Percentiles rank a stretch among this genome's conserved stretches.
Evolutionary conservation across 2,797 vertebrate genomes (phyloP).

Genomic region (Galago senegalensis): DNA sequence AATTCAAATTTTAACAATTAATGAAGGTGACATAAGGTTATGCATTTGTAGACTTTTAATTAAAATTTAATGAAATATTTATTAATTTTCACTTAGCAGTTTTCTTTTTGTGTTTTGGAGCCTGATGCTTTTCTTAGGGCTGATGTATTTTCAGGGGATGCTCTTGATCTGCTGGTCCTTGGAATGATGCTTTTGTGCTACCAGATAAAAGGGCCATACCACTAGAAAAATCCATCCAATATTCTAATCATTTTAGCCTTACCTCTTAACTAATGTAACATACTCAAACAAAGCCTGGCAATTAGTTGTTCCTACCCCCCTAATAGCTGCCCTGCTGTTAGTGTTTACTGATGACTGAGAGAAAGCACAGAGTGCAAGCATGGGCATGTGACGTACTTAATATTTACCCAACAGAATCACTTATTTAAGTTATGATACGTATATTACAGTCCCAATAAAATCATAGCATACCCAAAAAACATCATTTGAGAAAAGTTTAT

Average conservation of each 20-base stretch:
- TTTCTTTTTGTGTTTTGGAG: constrained; percentile 46
- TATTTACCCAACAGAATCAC: background rate
- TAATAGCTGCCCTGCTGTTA: background rate
- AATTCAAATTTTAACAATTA: constrained; percentile 73
- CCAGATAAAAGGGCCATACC: background rate
- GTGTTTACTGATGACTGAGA: background rate
- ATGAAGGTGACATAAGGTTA: constrained; percentile 60
- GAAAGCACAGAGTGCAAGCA: background rate
- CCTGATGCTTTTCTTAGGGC: background rate
- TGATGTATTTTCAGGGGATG: background rate
- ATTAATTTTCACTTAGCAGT: constrained; percentile 50
- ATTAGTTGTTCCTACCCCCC: background rate
- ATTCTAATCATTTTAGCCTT: background rate
- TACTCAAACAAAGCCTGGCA: background rate
- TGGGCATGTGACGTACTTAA: background rate
- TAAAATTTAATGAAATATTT: constrained; percentile 74
- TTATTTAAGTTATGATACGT: background rate
- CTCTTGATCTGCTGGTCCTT: background rate
- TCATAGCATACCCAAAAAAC: background rate
- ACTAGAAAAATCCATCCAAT: background rate
- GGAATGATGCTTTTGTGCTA: background rate
- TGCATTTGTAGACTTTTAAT: constrained; percentile 67
- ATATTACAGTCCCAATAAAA: background rate
- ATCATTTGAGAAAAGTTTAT: background rate
- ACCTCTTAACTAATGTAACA: background rate